phyloP scores from a whole-genome alignment of 1,140 invertebrate species.

The Drosophila pseudoobscura region DNA sequence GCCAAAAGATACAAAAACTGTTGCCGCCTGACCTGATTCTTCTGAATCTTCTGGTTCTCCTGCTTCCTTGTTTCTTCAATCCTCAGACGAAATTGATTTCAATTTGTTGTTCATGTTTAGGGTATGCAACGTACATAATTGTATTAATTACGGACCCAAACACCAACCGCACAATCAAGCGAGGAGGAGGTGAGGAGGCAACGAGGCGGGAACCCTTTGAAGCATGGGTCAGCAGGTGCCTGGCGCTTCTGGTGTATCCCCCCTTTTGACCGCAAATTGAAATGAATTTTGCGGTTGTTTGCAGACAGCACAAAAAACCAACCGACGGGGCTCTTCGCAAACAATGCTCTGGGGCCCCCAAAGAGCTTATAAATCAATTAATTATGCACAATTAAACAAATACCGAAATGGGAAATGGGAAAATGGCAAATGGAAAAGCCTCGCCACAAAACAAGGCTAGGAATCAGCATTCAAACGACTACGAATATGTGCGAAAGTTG shows the following conservation, averaged over 20 bases:
- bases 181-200: constrained; percentile 2
- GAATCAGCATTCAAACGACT: neutral
- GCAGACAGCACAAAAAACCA: constrained; percentile 7
- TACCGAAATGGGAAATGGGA: constrained; percentile 16
- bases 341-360: constrained; percentile 10
- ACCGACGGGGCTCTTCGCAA: constrained; percentile 2
- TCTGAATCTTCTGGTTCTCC: no score
- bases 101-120: constrained; percentile 7
- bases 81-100: constrained; percentile 14
- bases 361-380: constrained; percentile 41
- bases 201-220: no score
- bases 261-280: constrained; percentile 47
- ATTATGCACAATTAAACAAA: constrained; percentile 59
- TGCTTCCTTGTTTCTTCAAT: no score
- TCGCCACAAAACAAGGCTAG: neutral
- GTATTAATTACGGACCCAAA: constrained; percentile 48
- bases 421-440: neutral
- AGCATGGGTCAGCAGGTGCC: constrained; percentile 11
- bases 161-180: constrained; percentile 35
- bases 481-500: constrained; percentile 10
- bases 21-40: no score
- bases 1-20: no score
- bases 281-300: constrained; percentile 50
- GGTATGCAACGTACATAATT: constrained; percentile 18
- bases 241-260: constrained; percentile 16